These are phyloP conservation scores for Ruditapes philippinarum DNA, from an alignment of 1,140 invertebrate genomes.

Conservation along the genomic window DNA sequence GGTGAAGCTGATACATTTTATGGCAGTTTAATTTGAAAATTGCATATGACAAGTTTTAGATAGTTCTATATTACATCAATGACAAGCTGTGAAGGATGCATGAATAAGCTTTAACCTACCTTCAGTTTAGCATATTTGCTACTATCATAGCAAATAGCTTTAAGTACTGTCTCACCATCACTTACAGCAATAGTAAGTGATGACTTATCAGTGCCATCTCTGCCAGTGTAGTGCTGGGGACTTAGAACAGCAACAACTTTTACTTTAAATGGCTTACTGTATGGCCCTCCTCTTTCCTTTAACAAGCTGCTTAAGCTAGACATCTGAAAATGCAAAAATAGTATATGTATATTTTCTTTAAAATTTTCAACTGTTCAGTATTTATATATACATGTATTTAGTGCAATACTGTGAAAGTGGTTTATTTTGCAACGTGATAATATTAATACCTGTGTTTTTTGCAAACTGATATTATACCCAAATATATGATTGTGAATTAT, in stretches of 20 bases:
- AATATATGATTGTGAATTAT: too few relatives aligned
- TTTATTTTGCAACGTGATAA: too few relatives aligned
- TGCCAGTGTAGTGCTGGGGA: background rate
- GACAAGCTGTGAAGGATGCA: slow-evolving; percentile 14
- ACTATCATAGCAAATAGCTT: slow-evolving; percentile 18
- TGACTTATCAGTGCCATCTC: background rate
- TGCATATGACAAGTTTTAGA: slow-evolving; percentile 23
- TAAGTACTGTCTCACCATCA: slow-evolving; percentile 19
- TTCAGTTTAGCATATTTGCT: slow-evolving; percentile 13
- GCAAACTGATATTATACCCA: too few relatives aligned
- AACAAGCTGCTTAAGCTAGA: background rate
- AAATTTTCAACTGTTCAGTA: too few relatives aligned
- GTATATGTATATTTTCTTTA: slow-evolving; percentile 6
- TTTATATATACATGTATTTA: too few relatives aligned
- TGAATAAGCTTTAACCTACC: slow-evolving; percentile 5
- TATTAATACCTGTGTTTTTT: too few relatives aligned
- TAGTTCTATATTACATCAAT: slow-evolving; percentile 14
- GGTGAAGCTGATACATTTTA: slow-evolving; percentile 22
- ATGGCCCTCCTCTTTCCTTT: slow-evolving; percentile 17
- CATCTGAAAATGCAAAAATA: slow-evolving; percentile 51
- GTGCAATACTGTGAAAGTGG: too few relatives aligned
- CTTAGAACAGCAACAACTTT: background rate
- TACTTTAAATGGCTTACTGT: slow-evolving; percentile 20
- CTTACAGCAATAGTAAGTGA: slow-evolving; percentile 30
- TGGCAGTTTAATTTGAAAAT: slow-evolving; percentile 24